Percentiles rank a stretch among this genome's conserved stretches.
These are phyloP conservation scores for Rutpela maculata DNA, from an alignment of 2,888 invertebrate genomes.

Conservation along the genomic window DNA sequence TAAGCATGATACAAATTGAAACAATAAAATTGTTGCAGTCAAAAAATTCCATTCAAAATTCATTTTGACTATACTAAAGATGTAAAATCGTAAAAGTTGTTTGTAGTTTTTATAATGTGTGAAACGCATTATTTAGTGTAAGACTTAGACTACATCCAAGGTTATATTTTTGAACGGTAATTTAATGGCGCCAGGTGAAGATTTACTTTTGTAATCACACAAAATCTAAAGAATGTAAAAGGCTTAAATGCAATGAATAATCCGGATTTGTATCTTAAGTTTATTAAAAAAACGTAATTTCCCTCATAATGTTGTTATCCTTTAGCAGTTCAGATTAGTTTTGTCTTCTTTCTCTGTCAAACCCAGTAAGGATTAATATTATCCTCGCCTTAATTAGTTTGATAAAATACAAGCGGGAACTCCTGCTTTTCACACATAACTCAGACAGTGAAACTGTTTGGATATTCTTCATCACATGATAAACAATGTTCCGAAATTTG, in stretches of 20 bases:
- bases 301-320: conserved; percentile 18
- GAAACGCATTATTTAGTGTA: no score
- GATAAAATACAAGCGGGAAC: conserved; percentile 55
- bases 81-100: no score
- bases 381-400: conserved; percentile 56
- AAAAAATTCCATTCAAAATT: no score
- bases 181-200: neutral
- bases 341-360: conserved; percentile 47
- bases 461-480: conserved; percentile 53
- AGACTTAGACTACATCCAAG: no score
- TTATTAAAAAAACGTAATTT: conserved; percentile 33
- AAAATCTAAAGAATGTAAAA: conserved; percentile 4
- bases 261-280: conserved; percentile 13
- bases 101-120: no score
- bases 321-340: conserved; percentile 41
- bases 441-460: conserved; percentile 49
- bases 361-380: conserved; percentile 53
- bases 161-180: neutral
- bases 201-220: neutral
- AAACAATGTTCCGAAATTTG: conserved; percentile 52
- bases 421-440: conserved; percentile 51
- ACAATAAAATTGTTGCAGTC: no score
- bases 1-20: no score
- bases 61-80: no score
- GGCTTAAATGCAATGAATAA: conserved; percentile 3